A percentile compares a stretch with the other conserved stretches of the same genome.
Conservation (phyloP, 1,140 invertebrate species). For the Bombus affinis region DNA sequence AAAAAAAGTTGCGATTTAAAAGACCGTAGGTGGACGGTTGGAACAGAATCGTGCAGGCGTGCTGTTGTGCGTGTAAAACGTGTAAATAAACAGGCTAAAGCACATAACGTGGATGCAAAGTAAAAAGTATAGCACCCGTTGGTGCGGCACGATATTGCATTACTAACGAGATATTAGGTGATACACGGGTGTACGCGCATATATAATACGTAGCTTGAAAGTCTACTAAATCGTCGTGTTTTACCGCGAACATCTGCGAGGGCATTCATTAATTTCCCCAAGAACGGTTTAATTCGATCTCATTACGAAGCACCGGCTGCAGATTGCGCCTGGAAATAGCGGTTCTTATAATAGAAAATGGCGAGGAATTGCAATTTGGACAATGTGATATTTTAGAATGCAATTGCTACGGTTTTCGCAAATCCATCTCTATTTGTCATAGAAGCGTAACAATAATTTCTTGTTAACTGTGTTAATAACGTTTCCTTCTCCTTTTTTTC, state of each 20-base stretch:
- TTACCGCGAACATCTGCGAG: not conserved
- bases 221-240: constrained; percentile 7
- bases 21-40: not conserved
- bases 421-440: not conserved
- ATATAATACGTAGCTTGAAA: not conserved
- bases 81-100: not conserved
- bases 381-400: not conserved
- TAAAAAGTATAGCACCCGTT: not conserved
- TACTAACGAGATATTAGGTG: constrained; percentile 1
- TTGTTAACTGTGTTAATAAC: not conserved
- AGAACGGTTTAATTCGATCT: not conserved
- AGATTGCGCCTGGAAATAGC: not conserved
- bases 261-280: not conserved
- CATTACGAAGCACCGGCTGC: not conserved
- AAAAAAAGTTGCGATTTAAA: not conserved
- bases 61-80: not conserved
- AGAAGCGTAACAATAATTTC: not conserved
- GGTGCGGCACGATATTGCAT: not conserved
- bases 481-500: not conserved
- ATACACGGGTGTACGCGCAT: not conserved
- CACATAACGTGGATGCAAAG: not conserved
- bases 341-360: not conserved
- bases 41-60: not conserved
- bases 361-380: not conserved
- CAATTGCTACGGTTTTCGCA: not conserved